Evolutionary conservation across 2,888 invertebrate genomes (phyloP).

Genomic region (Lymantria monacha): DNA sequence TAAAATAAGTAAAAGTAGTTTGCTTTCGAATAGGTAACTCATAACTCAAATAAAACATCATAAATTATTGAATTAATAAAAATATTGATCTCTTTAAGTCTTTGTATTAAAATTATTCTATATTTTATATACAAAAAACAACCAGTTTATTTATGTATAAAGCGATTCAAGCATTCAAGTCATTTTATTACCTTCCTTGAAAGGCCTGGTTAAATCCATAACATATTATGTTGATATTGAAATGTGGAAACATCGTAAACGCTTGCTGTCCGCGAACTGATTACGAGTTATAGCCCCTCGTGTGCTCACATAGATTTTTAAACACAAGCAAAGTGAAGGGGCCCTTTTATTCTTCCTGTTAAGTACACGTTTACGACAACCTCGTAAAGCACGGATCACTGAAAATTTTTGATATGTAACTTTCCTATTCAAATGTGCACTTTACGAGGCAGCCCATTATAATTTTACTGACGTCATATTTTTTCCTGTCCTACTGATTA

Average conservation of each 20-base stretch:
- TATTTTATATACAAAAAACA: neutral
- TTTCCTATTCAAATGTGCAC: slow-evolving; percentile 78
- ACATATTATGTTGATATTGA: slow-evolving; percentile 36
- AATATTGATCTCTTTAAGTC: too few relatives aligned
- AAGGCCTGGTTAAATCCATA: slow-evolving; percentile 19
- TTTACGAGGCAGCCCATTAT: slow-evolving; percentile 77
- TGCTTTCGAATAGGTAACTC: too few relatives aligned
- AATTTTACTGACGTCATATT: slow-evolving; percentile 79
- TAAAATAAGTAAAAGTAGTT: too few relatives aligned
- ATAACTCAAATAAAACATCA: too few relatives aligned
- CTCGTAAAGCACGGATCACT: slow-evolving; percentile 82
- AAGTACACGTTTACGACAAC: slow-evolving; percentile 79
- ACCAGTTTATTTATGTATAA: slow-evolving; percentile 12
- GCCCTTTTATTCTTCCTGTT: slow-evolving; percentile 67
- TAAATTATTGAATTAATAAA: too few relatives aligned
- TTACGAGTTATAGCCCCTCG: slow-evolving; percentile 48
- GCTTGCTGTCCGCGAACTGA: slow-evolving; percentile 51
- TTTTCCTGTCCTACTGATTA: slow-evolving; percentile 69
- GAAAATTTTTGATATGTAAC: slow-evolving; percentile 82
- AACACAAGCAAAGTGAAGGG: slow-evolving; percentile 59
- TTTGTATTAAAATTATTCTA: too few relatives aligned
- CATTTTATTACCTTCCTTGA: slow-evolving; percentile 24
- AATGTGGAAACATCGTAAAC: slow-evolving; percentile 45
- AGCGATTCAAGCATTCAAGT: slow-evolving; percentile 19
- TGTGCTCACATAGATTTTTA: slow-evolving; percentile 52